These are phyloP conservation scores for Idaea biselata DNA, from an alignment of 2,888 invertebrate species.

Conservation along the genomic window DNA sequence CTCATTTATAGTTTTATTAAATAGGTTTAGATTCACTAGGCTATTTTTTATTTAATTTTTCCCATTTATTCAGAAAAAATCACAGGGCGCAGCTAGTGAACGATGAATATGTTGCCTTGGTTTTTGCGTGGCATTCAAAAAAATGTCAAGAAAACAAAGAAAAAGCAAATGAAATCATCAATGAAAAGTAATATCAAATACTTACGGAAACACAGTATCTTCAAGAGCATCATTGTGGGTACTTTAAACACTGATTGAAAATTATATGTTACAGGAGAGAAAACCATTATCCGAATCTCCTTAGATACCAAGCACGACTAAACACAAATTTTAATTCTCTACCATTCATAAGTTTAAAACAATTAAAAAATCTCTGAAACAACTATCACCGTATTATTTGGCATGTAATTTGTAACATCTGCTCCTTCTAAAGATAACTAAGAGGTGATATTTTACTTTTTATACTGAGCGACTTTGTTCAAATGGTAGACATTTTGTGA, in stretches of 20 bases:
- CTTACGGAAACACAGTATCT: constrained; percentile 69
- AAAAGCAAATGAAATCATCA: not conserved
- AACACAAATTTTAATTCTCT: constrained; percentile 35
- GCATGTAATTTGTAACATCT: constrained; percentile 47
- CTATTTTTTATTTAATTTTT: no score
- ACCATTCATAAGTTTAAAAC: constrained; percentile 38
- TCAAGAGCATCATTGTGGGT: constrained; percentile 47
- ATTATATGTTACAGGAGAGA: constrained; percentile 47
- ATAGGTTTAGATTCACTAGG: no score
- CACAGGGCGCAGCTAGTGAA: no score
- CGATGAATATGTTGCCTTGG: not conserved
- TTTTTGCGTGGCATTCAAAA: not conserved
- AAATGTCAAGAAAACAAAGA: not conserved
- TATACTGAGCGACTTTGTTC: constrained; percentile 56
- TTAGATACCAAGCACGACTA: constrained; percentile 49
- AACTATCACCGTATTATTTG: constrained; percentile 43
- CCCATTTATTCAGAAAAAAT: no score
- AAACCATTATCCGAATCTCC: constrained; percentile 55
- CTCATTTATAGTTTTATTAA: no score
- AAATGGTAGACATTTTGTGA: constrained; percentile 71
- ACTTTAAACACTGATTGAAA: constrained; percentile 46
- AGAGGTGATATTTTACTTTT: constrained; percentile 59
- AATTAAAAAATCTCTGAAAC: constrained; percentile 24
- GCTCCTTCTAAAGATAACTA: constrained; percentile 44
- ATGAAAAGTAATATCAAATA: constrained; percentile 27